Evolutionary conservation across 37 sponge, comb jelly and placozoan genomes (phyloP), one percentile per base, ranked within the genome.

Genomic region (Halichondria panicea): DNA sequence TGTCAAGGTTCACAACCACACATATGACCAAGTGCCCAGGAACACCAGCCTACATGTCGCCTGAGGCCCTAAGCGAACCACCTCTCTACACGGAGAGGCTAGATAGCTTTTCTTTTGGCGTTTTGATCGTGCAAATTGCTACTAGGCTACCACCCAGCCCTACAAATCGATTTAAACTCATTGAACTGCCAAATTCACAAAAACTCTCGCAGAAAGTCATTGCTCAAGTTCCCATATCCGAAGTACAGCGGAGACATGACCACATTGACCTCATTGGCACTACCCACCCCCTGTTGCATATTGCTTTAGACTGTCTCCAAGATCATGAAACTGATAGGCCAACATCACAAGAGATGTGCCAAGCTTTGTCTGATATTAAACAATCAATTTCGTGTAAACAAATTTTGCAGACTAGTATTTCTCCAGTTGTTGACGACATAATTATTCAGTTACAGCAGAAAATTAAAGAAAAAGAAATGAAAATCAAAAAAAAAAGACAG

Each of bases 221-320:
- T 3, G 56, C 25, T 3, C 25, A 55, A 9, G 9, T 55, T 7
- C 56, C 56, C 4, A 6, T 55, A 3, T 7, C 56, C 4, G 56
- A 55, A 7, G 25, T 55, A 3, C 22, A 55, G 9, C 56, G 56
- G 22, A n/a, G 56, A 3, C 56, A 6, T 27, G 22, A n/a, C 9
- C 56, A 55, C 56, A 55, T 55, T 2, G 56, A 55, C 3, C 56
- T 55, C 7, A 55, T 55, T 55, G 56, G 4, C 56, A n/a, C 56
- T 27, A 2, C 9, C 56, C 56, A 55, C 56, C 9, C 56, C 56
- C 56, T 55, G 56, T 7, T 55, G 56, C 56, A 3, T 27, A 3
- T 55, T 55, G 56, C 56, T 7, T 27, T 55, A 27, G 56, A 55
- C 3, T 55, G 56, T 6, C 56, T 55, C 22, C 22, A 55, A 27